Evolutionary conservation across 2,113 vertebrate genomes (phyloP).

Genomic region (Anoplopoma fimbria): DNA sequence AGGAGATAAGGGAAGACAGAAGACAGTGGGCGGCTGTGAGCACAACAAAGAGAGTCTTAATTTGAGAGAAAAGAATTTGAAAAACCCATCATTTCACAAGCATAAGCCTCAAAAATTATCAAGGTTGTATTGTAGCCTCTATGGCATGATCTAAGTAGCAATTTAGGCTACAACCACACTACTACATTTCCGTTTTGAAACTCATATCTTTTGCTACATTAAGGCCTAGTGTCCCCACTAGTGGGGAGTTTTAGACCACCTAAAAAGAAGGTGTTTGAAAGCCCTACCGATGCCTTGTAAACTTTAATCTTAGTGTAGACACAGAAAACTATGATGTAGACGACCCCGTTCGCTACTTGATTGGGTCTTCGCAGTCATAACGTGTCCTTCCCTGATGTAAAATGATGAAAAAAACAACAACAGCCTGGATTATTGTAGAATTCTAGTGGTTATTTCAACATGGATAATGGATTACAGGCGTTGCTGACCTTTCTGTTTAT

Average conservation of each 20-base stretch:
- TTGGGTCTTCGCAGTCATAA: no score
- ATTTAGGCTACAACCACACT: background rate
- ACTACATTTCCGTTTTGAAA: background rate
- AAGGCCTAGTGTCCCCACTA: background rate
- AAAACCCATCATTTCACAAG: background rate
- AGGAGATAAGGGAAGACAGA: background rate
- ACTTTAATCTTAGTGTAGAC: no score
- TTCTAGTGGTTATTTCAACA: no score
- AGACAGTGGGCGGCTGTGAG: background rate
- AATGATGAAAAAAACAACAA: no score
- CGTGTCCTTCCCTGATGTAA: no score
- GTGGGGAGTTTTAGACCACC: no score
- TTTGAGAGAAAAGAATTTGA: conserved; percentile 16
- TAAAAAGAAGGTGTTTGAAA: background rate
- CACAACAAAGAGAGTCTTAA: conserved; percentile 25
- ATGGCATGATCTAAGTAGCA: background rate
- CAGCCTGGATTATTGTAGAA: no score
- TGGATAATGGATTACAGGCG: no score
- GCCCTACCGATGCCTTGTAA: background rate
- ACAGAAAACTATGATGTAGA: no score
- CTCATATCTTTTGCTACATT: background rate
- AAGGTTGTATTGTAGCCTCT: background rate
- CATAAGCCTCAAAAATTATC: background rate
- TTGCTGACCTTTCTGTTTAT: no score
- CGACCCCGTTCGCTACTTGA: no score